Conservation (phyloP, 1,140 invertebrate genomes). For the Drosophila mayri region DNA sequence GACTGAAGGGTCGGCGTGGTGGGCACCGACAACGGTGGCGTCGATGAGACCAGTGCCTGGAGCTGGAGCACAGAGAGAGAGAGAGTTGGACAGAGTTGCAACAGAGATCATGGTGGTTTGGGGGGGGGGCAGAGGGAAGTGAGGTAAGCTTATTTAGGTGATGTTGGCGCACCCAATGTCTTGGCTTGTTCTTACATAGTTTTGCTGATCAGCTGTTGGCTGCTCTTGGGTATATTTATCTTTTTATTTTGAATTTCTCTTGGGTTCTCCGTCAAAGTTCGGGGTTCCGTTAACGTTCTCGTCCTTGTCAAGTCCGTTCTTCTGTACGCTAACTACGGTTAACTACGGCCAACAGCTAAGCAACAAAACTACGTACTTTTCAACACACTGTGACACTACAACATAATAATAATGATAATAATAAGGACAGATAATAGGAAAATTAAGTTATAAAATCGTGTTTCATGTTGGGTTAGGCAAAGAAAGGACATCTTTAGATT, state of each 20-base stretch:
- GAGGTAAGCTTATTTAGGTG: no score
- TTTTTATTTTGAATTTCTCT: background rate
- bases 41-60: slow-evolving; percentile 84
- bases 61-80: slow-evolving; percentile 64
- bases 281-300: slow-evolving; percentile 21
- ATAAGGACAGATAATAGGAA: slow-evolving; percentile 39
- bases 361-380: slow-evolving; percentile 78
- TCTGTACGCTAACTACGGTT: slow-evolving; percentile 64
- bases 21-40: slow-evolving; percentile 79
- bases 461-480: slow-evolving; percentile 10
- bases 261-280: slow-evolving; percentile 1
- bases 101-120: slow-evolving; percentile 11
- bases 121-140: no score
- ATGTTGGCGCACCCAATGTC: background rate
- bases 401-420: slow-evolving; percentile 28
- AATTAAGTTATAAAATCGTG: slow-evolving; percentile 19
- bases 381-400: slow-evolving; percentile 51
- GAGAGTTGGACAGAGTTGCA: slow-evolving; percentile 31
- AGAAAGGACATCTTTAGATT: background rate
- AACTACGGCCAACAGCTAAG: slow-evolving; percentile 80
- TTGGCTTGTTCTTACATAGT: slow-evolving; percentile 45
- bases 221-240: slow-evolving; percentile 7
- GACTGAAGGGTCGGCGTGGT: slow-evolving; percentile 80
- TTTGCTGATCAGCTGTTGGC: slow-evolving; percentile 79
- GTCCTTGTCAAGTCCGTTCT: slow-evolving; percentile 22